phyloP scores from a whole-genome alignment of 2,113 vertebrate species.

The Stigmatopora nigra region DNA sequence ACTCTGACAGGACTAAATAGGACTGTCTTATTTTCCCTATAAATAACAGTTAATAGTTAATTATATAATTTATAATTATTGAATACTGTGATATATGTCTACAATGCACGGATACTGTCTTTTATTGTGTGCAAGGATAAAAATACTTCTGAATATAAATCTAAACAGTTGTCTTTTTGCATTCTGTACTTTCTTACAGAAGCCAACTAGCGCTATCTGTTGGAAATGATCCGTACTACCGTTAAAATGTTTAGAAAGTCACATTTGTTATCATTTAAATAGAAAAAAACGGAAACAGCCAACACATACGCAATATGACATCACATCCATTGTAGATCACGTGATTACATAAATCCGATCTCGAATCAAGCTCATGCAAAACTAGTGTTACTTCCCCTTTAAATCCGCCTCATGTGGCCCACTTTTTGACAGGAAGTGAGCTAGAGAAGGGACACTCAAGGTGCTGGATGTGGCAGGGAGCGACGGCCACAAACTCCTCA shows the following conservation, averaged over 20 bases:
- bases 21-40: too few relatives aligned
- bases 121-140: too few relatives aligned
- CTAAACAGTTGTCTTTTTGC: too few relatives aligned
- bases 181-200: too few relatives aligned
- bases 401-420: constrained; percentile 20
- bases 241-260: neutral
- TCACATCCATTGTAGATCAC: neutral
- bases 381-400: constrained; percentile 31
- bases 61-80: too few relatives aligned
- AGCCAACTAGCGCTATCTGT: neutral
- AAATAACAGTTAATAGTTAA: too few relatives aligned
- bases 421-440: constrained; percentile 62
- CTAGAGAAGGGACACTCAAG: constrained; percentile 33
- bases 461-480: constrained; percentile 39
- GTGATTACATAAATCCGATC: neutral
- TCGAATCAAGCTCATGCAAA: neutral
- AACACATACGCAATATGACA: neutral
- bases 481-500: neutral
- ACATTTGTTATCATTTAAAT: neutral
- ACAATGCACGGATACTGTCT: too few relatives aligned
- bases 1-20: too few relatives aligned
- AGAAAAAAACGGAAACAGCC: neutral
- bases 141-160: too few relatives aligned
- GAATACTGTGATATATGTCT: too few relatives aligned
- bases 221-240: neutral